phyloP scores from a whole-genome alignment of 2,888 invertebrate species.

The Chromoteleia sp. region DNA sequence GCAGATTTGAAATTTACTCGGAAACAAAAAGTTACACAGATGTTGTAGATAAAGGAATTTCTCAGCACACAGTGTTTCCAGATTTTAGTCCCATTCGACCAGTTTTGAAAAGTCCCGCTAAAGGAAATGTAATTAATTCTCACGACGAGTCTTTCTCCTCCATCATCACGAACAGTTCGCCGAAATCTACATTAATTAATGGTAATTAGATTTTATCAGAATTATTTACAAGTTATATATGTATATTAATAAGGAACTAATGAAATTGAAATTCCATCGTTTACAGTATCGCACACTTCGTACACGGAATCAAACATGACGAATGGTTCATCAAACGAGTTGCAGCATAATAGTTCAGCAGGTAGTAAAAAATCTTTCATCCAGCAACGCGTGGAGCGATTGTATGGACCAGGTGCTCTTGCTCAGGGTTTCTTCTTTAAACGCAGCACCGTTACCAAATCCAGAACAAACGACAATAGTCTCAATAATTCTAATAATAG shows the following conservation, averaged over 20 bases:
- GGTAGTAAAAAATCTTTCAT: constrained; percentile 89
- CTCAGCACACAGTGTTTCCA: constrained; percentile 74
- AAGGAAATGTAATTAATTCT: constrained; percentile 75
- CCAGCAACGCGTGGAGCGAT: constrained; percentile 93
- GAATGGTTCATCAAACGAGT: constrained; percentile 78
- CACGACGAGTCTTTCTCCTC: constrained; percentile 78
- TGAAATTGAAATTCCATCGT: neutral
- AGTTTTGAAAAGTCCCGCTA: constrained; percentile 72
- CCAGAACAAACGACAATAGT: constrained; percentile 78
- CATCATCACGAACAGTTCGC: constrained; percentile 77
- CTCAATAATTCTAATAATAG: constrained; percentile 82
- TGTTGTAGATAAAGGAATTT: constrained; percentile 80
- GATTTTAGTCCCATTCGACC: constrained; percentile 80
- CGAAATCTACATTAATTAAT: constrained; percentile 74
- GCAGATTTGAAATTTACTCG: constrained; percentile 78
- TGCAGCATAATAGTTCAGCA: constrained; percentile 76
- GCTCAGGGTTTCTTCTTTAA: constrained; percentile 92
- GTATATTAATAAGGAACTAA: too few species aligned
- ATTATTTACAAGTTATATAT: neutral
- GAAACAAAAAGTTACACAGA: constrained; percentile 79
- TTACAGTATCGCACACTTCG: constrained; percentile 76
- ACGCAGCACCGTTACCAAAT: constrained; percentile 82
- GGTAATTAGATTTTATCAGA: constrained; percentile 24
- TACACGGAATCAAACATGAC: constrained; percentile 77
- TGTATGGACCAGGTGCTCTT: constrained; percentile 94